A percentile compares a stretch with the other conserved stretches of the same genome.
Evolutionary conservation across 2,797 vertebrate genomes (phyloP).

Genomic region (Darevskia nairensis): DNA sequence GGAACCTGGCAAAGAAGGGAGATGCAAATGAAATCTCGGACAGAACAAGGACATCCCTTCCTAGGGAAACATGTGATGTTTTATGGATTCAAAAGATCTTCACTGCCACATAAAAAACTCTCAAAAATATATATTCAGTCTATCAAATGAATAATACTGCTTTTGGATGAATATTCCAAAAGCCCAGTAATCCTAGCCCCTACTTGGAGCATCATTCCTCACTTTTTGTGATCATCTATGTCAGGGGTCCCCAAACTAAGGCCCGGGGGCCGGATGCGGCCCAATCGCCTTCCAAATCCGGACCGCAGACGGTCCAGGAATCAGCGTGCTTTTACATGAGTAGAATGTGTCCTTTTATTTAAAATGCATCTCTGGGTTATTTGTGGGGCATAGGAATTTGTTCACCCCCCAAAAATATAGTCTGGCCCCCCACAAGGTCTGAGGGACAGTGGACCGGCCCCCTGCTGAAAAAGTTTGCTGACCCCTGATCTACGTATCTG

Average conservation of each 20-base stretch:
- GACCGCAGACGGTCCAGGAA: no score
- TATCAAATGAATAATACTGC: neutral
- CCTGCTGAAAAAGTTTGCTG: no score
- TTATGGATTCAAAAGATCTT: neutral
- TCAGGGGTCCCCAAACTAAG: no score
- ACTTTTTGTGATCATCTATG: neutral
- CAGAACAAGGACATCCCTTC: neutral
- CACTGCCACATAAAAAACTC: neutral
- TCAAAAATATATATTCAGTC: neutral
- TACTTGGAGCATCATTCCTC: neutral
- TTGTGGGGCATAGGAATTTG: no score
- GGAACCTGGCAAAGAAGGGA: constrained; percentile 81
- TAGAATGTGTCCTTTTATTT: no score
- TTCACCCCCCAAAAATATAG: no score
- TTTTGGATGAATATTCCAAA: neutral
- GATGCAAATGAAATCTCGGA: neutral
- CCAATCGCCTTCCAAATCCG: no score
- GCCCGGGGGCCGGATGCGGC: no score
- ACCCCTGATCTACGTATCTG: neutral
- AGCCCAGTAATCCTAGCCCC: neutral
- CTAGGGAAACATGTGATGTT: neutral
- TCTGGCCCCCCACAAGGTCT: no score
- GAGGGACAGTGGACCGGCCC: no score
- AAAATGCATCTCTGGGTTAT: no score
- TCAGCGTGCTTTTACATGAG: no score